These are phyloP conservation scores for Platyscapa corneri DNA, from an alignment of 1,140 invertebrate genomes.

Conservation along the genomic window DNA sequence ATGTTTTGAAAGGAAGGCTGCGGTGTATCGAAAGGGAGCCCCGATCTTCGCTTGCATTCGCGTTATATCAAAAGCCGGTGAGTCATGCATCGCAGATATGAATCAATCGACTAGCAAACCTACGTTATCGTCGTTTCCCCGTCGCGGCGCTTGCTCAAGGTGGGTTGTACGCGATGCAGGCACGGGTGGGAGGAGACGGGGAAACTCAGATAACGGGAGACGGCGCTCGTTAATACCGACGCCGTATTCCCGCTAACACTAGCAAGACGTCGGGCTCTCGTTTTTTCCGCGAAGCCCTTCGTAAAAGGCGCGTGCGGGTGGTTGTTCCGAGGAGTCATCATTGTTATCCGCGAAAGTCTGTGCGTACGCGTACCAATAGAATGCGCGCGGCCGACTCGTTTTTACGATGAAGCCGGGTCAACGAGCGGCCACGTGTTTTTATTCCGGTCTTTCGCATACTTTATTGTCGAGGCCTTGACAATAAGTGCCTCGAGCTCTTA, in stretches of 20 bases:
- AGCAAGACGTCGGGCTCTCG: no score
- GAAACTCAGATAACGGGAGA: background rate
- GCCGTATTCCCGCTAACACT: no score
- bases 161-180: background rate
- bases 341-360: no score
- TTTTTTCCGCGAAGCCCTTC: constrained; percentile 23
- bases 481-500: background rate
- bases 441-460: background rate
- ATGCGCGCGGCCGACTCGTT: no score
- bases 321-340: no score
- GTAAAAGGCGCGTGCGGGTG: background rate
- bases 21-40: background rate
- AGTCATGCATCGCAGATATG: constrained; percentile 19
- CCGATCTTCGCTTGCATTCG: background rate
- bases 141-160: background rate
- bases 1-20: background rate
- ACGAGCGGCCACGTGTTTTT: background rate
- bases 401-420: no score
- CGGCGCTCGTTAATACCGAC: no score
- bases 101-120: constrained; percentile 42
- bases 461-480: background rate
- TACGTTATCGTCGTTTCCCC: background rate
- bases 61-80: background rate
- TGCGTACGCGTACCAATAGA: no score
- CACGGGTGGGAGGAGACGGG: background rate